These are phyloP conservation scores for Sanderia malayensis DNA, from an alignment of 30 jellyfish, hydroid and myxozoan species.

Conservation along the genomic window DNA sequence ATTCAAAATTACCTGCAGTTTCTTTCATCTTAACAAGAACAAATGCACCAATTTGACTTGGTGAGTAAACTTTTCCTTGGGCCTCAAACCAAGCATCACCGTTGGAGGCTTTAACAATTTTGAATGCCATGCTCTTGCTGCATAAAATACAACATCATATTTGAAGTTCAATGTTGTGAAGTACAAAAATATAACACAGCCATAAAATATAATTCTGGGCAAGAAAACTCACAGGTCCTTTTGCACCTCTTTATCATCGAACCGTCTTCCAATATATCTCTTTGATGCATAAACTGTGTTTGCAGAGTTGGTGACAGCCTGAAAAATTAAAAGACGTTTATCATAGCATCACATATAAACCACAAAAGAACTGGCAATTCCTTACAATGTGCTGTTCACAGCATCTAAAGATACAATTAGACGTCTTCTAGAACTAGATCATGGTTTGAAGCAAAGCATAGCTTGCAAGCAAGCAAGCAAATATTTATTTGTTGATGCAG, in stretches of 20 bases:
- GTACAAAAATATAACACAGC: no score
- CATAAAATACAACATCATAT: background rate
- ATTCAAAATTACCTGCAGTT: constrained; percentile 88
- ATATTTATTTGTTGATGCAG: no score
- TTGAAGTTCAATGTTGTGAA: no score
- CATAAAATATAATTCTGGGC: no score
- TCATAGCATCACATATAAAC: no score
- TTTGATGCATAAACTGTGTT: constrained; percentile 90
- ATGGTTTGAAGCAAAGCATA: no score
- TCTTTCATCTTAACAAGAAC: constrained; percentile 89
- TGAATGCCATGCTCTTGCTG: constrained; percentile 83
- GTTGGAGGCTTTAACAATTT: constrained; percentile 71
- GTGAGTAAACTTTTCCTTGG: constrained; percentile 88
- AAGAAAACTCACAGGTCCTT: constrained; percentile 82
- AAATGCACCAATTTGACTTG: constrained; percentile 91
- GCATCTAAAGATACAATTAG: no score
- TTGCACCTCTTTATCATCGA: constrained; percentile 92
- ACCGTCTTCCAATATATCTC: constrained; percentile 90
- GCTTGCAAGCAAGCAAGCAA: no score
- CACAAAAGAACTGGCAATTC: no score
- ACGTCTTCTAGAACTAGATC: no score
- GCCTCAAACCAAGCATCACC: constrained; percentile 99
- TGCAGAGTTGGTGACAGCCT: constrained; percentile 93
- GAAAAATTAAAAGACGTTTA: background rate
- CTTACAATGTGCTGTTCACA: no score